Evolutionary conservation across 92 coral and sea anemone species (phyloP).

Genomic region (Montipora capitata): DNA sequence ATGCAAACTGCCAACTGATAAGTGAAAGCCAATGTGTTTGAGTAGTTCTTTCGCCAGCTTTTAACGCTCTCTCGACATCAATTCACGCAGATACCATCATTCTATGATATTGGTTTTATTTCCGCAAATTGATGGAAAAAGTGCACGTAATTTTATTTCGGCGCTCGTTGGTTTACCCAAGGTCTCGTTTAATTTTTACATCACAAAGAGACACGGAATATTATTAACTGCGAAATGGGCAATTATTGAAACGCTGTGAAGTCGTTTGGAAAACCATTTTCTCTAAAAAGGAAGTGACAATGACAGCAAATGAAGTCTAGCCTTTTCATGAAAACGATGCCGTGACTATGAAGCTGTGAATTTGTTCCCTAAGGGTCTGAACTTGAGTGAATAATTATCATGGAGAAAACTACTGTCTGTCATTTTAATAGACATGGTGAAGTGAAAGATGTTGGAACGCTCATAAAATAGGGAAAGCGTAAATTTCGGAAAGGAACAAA

Average conservation of each 20-base stretch:
- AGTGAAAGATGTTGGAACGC: background rate
- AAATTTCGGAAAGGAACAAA: too few relatives aligned
- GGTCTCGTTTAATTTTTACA: background rate
- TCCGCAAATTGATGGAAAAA: background rate
- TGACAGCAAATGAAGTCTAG: background rate
- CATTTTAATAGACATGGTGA: background rate
- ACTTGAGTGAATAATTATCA: background rate
- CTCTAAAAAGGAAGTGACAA: background rate
- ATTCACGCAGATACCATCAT: background rate
- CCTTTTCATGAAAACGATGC: background rate
- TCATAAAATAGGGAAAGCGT: background rate
- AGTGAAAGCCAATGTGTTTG: background rate
- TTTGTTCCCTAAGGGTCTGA: background rate
- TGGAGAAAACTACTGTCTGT: background rate
- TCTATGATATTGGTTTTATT: background rate
- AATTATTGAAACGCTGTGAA: background rate
- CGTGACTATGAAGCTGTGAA: background rate
- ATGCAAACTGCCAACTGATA: background rate
- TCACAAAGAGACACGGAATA: background rate
- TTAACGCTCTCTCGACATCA: background rate
- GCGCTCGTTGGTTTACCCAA: too few relatives aligned
- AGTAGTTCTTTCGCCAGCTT: background rate
- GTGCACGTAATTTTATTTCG: background rate
- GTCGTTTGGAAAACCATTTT: background rate
- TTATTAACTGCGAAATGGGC: constrained; percentile 13